A percentile compares a stretch with the other conserved stretches of the same genome.
These are phyloP conservation scores for Apamea monoglypha DNA, from an alignment of 2,888 invertebrate genomes.

Conservation along the genomic window DNA sequence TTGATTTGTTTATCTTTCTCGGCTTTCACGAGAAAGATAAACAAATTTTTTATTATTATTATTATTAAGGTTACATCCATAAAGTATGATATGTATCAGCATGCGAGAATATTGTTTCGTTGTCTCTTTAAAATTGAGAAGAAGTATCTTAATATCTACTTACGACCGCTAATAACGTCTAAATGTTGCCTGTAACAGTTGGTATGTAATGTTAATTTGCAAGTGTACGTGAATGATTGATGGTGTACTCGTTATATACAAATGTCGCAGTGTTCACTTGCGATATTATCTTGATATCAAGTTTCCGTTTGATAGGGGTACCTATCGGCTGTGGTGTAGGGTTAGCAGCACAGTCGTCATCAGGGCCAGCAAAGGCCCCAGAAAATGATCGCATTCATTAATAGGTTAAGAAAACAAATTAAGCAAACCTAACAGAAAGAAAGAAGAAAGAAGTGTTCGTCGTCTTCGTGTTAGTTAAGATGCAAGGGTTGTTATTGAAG, in stretches of 20 bases:
- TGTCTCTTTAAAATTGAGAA: neutral
- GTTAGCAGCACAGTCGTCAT: neutral
- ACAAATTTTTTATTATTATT: too few species aligned
- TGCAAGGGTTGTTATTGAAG: neutral
- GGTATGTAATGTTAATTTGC: neutral
- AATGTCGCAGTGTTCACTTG: neutral
- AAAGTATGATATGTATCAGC: neutral
- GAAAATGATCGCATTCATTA: neutral
- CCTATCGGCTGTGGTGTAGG: slow-evolving; percentile 2
- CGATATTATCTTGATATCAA: slow-evolving; percentile 16
- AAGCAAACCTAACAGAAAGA: neutral
- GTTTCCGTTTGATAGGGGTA: slow-evolving; percentile 3
- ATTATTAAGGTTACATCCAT: neutral
- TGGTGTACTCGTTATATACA: neutral
- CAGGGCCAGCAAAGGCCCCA: neutral
- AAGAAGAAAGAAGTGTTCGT: too few species aligned
- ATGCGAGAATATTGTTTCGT: neutral
- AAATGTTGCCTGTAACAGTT: neutral
- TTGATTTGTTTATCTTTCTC: too few species aligned
- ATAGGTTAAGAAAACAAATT: neutral
- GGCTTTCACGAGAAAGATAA: too few species aligned
- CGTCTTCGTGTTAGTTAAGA: too few species aligned
- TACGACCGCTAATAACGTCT: neutral
- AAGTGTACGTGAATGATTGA: neutral
- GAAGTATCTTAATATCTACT: neutral